Conservation (phyloP, 2,888 invertebrate species). For the Ectemnius continuus region DNA sequence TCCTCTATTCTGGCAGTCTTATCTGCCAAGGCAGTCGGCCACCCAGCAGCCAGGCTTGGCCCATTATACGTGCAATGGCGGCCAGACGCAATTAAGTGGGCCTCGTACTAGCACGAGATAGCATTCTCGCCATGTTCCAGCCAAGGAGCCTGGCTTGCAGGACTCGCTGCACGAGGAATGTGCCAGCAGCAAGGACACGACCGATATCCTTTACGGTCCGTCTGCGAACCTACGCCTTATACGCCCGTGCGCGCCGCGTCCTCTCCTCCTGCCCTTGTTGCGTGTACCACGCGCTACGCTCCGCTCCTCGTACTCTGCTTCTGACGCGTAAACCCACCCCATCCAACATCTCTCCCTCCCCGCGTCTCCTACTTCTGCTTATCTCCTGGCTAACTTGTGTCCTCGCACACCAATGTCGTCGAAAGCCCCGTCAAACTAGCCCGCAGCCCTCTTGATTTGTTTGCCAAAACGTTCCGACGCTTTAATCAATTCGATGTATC, state of each 20-base stretch:
- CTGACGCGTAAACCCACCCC: constrained; percentile 49
- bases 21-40: constrained; percentile 49
- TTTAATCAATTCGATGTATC: too few species aligned
- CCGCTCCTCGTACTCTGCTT: constrained; percentile 34
- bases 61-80: constrained; percentile 56
- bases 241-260: neutral
- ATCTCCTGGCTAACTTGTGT: too few species aligned
- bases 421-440: too few species aligned
- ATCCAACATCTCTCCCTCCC: neutral
- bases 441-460: constrained; percentile 43
- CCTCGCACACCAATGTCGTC: too few species aligned
- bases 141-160: constrained; percentile 21
- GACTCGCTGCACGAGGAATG: constrained; percentile 35
- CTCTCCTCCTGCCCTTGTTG: constrained; percentile 11
- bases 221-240: constrained; percentile 12
- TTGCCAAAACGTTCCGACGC: constrained; percentile 20
- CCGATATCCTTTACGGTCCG: constrained; percentile 57
- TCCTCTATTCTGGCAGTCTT: constrained; percentile 50
- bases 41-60: constrained; percentile 26
- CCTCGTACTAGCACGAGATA: constrained; percentile 46
- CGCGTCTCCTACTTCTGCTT: too few species aligned
- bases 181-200: constrained; percentile 53
- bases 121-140: constrained; percentile 43
- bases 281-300: constrained; percentile 14
- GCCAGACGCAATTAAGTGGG: constrained; percentile 60